Evolutionary conservation across 2,113 vertebrate species (phyloP), one percentile per base, ranked within the genome.

Genomic region (Astatotilapia flaviijosephi): DNA sequence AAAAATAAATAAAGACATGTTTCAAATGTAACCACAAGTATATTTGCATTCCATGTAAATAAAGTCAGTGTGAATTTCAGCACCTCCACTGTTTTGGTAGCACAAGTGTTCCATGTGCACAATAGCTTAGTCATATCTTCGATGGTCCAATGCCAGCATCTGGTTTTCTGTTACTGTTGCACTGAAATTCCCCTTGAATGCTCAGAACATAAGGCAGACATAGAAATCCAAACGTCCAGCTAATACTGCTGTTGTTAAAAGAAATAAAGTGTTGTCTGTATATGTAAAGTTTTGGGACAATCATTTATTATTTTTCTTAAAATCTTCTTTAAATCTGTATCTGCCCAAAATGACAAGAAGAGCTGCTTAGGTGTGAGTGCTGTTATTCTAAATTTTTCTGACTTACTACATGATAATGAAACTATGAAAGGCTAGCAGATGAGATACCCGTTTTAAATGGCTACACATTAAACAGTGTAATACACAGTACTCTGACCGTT

Each of bases 21-120:
- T 88, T 89, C 45, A 86, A 68, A 83, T 23, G 26, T 79, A 42
- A 37, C 60, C 55, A 81, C 37, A 83, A 68, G 28, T 33, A 80
- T 45, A 94, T 95, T 95, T 95, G 93, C 95, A 94, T 93, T 45
- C 4, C 55, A 94, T 95, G 91, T 89, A 95, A 94, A 95, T 95
- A 83, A 49, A 68, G 51, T 9, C 1, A 33, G 49, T 75, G 47
- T 68, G 53, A 84, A 92, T 75, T 90, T 82, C 58, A 87, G 54
- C 75, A 79, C 75, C 58, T 79, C 17, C 68, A 83, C 79, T 86
- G 86, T 86, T 80, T 85, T 83, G 35, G 2, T 65, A 15, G 37
- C 19, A 60, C 3, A 65, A 10, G 8, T 73, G 31, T 28, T 56
- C 31, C 26, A 47, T 45, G 65, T 9, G 45, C 53, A 77, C 75